phyloP scores from a whole-genome alignment of 2,888 invertebrate genomes.

The Himalopsyche kuldschensis region DNA sequence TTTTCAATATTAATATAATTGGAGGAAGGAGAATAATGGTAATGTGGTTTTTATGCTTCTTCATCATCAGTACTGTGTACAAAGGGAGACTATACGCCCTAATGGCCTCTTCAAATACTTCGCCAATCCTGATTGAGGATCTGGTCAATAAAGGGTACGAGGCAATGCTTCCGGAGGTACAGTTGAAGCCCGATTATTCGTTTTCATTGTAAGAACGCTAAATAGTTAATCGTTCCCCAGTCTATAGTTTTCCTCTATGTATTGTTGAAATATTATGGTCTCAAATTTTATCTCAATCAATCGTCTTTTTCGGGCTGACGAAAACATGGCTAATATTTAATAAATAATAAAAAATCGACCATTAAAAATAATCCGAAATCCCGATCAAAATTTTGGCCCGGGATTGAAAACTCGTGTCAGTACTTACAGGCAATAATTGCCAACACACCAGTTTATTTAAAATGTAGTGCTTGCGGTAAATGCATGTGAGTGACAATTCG shows the following conservation, averaged over 20 bases:
- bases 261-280: not conserved
- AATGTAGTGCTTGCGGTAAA: too few relatives aligned
- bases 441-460: too few relatives aligned
- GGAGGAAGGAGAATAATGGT: constrained; percentile 21
- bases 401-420: too few relatives aligned
- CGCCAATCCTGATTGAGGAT: not conserved
- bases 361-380: too few relatives aligned
- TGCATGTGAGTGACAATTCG: too few relatives aligned
- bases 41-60: constrained; percentile 31
- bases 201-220: too few relatives aligned
- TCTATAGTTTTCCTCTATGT: not conserved
- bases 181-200: too few relatives aligned
- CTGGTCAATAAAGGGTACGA: not conserved
- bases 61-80: constrained; percentile 32
- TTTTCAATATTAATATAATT: constrained; percentile 4
- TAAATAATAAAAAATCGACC: too few relatives aligned
- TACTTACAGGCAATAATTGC: too few relatives aligned
- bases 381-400: too few relatives aligned
- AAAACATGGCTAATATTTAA: too few relatives aligned
- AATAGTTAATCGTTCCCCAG: too few relatives aligned
- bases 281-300: not conserved
- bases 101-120: not conserved
- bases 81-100: constrained; percentile 27
- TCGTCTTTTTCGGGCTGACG: not conserved
- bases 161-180: not conserved